These are phyloP conservation scores for Chromoteleia sp. DNA, from an alignment of 2,888 invertebrate species.

Conservation along the genomic window DNA sequence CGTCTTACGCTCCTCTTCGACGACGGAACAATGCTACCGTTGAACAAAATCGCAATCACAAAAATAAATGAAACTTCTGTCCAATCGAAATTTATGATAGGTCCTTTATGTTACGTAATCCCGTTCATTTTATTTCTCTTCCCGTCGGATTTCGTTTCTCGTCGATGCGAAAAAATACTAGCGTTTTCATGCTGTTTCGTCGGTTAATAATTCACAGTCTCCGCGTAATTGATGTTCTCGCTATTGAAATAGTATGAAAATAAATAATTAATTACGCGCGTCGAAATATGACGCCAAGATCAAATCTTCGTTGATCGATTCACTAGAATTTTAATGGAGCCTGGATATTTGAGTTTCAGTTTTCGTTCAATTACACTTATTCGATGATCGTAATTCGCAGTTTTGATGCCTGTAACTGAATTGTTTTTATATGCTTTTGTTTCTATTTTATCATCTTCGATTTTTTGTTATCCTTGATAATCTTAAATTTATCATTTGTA, in stretches of 20 bases:
- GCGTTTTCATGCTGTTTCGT: slow-evolving; percentile 31
- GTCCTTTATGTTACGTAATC: slow-evolving; percentile 54
- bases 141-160: slow-evolving; percentile 1
- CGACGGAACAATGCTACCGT: slow-evolving; percentile 45
- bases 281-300: not conserved
- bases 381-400: no score
- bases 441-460: no score
- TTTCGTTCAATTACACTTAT: no score
- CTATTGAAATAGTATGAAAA: not conserved
- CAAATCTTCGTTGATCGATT: not conserved
- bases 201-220: slow-evolving; percentile 30
- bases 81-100: slow-evolving; percentile 59
- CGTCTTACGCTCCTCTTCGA: slow-evolving; percentile 54
- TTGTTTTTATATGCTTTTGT: no score
- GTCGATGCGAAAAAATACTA: slow-evolving; percentile 9
- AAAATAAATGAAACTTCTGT: slow-evolving; percentile 63
- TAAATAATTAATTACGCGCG: slow-evolving; percentile 8
- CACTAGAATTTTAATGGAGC: no score
- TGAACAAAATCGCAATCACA: slow-evolving; percentile 45
- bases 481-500: no score
- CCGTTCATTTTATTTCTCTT: slow-evolving; percentile 31
- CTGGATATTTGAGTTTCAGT: no score
- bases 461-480: no score
- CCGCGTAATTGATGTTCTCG: slow-evolving; percentile 18
- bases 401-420: no score